These are phyloP conservation scores for Phortica magna DNA, from an alignment of 2,888 invertebrate genomes.

Conservation along the genomic window DNA sequence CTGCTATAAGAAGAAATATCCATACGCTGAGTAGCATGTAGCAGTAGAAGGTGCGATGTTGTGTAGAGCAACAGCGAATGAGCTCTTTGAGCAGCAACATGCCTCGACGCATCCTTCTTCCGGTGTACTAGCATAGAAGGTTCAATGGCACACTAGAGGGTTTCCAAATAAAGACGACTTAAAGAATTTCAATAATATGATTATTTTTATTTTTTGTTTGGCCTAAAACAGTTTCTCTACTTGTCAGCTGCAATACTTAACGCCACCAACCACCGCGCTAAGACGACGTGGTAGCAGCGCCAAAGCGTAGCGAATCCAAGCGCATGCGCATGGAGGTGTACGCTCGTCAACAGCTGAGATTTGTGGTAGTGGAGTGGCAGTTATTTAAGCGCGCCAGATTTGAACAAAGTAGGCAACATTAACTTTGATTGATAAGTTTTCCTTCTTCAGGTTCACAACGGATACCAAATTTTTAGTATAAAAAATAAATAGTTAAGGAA, in stretches of 20 bases:
- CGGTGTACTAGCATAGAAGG: constrained; percentile 26
- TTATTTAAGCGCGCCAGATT: constrained; percentile 31
- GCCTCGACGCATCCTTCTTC: constrained; percentile 39
- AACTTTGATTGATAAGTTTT: constrained; percentile 35
- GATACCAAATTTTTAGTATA: background rate
- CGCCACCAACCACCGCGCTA: constrained; percentile 10
- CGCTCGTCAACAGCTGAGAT: constrained; percentile 48
- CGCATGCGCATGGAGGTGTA: constrained; percentile 56
- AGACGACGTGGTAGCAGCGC: constrained; percentile 51
- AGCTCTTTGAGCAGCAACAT: constrained; percentile 79
- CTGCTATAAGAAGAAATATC: constrained; percentile 88
- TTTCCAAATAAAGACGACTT: background rate
- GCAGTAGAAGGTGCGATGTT: constrained; percentile 89
- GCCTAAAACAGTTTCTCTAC: background rate
- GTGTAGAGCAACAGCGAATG: constrained; percentile 81
- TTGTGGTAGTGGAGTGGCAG: constrained; percentile 6
- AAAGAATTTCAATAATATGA: background rate
- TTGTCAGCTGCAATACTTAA: constrained; percentile 31
- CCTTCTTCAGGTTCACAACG: too few species aligned
- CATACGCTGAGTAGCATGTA: constrained; percentile 89
- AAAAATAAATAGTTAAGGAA: background rate
- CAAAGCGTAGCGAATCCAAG: constrained; percentile 51
- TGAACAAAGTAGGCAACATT: constrained; percentile 20
- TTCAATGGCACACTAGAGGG: constrained; percentile 31
- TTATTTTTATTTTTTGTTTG: background rate